Evolutionary conservation across 2,888 invertebrate genomes (phyloP), one percentile per base, ranked within the genome.

Genomic region (Netelia inedita): DNA sequence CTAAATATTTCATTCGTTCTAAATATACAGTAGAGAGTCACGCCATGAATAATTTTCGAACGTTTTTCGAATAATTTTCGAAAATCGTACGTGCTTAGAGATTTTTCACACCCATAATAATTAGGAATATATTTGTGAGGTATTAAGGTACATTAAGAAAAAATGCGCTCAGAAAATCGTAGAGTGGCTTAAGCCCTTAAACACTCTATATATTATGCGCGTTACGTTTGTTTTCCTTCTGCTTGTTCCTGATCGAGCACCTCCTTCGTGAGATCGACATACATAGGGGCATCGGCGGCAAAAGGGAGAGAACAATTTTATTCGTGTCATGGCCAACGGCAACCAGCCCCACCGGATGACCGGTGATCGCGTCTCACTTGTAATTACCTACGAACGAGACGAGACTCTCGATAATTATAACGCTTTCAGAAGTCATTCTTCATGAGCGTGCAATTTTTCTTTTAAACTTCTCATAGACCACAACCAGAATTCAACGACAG

Each of bases 251-350:
- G 81, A 73, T 73, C 65, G 78, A 53, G 76, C 43, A 73, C 55
- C 53, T 65, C 53, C 55, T 69, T 81, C 63, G 66, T 53, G 68
- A 68, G 72, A 76, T 72, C 75, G 59, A 59, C 61, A 81, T 79
- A 69, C 66, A 16, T 19, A 10, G 76, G 57, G 53, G 53, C 43
- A 53, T 28, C 59, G 61, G 10, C 21, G 61, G 50, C 61, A 61
- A 63, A 68, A 41, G 43, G 23, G 46, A 71, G 55, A 63, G 28
- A 72, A 57, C 71, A 41, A 75, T 79, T 78, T 79, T 85, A 85
- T 85, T 71, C 46, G 82, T 85, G 85, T 82, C 85, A 85, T 78
- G 85, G 85, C 79, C 85, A 85, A 41, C 82, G 65, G 35, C 69
- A 71, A 16, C 50, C 46, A 69, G 69, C 71, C 71, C 35, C 61